Base-by-base conservation (phyloP, 2,797 vertebrate genomes). In the Gymnoscopelus braueri region DNA sequence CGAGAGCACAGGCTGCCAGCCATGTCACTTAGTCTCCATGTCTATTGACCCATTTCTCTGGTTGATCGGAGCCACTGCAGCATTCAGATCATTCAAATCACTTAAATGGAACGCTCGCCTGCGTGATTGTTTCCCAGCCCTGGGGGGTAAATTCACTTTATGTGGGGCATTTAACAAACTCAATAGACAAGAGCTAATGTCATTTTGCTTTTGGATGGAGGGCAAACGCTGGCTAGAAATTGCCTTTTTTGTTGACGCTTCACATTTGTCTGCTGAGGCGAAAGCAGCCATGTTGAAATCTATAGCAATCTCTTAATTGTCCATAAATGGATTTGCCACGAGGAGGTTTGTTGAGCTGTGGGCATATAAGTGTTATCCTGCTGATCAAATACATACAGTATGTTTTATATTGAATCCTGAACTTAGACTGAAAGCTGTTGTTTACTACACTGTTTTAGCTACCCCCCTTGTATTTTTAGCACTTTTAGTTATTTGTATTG, bases 141-240 rank as follows among this genome's bases (percentile, higher is more conserved):
- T 90, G 75, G 71, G 89, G 91, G 88, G 87, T 77, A 87, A 90
- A 92, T 91, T 89, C 88, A 88, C 84, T 91, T 89, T 91, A 92
- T 91, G 87, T 92, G 92, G 92, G 88, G 85, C 93, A 91, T 94
- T 94, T 94, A 94, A 87, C 91, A 91, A 92, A 93, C 91, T 90
- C 92, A 91, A 92, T 93, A 91, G 87, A 92, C 86, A 85, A 84
- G 81, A 83, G 81, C 87, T 90, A 91, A 92, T 92, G 89, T 79
- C 85, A 88, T 88, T 92, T 90, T 84, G 82, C 85, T 87, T 87
- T 88, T 86, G 87, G 86, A 80, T 82, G 70, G 85, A 72, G 89
- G 89, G 89, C 82, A 90, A 92, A 84, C 52, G 73, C 76, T 78
- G 72, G 77, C 77, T 39, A 82, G 77, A n/a, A 39, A 73, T 79